Conservation (phyloP, 2,888 invertebrate genomes). For the Ochropacha duplaris region DNA sequence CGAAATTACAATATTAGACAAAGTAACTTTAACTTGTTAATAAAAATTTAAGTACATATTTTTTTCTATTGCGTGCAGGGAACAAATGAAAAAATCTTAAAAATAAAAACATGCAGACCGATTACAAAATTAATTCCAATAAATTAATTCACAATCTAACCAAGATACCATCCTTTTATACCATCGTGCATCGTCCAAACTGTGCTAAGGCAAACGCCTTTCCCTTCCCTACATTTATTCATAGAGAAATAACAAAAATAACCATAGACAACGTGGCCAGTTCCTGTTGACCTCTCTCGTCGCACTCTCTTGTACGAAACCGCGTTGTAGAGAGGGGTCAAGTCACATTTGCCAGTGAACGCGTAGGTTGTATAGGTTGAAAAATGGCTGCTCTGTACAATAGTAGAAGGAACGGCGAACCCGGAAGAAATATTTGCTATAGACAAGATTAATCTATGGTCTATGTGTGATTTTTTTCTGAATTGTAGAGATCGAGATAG, state of each 20-base stretch:
- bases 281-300: constrained; percentile 37
- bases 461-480: constrained; percentile 34
- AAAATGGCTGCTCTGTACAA: constrained; percentile 77
- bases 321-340: constrained; percentile 37
- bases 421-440: constrained; percentile 74
- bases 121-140: constrained; percentile 23
- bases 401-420: constrained; percentile 74
- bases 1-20: too few relatives aligned
- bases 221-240: constrained; percentile 80
- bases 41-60: background rate
- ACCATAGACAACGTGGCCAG: constrained; percentile 66
- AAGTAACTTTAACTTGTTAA: background rate
- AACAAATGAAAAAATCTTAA: background rate
- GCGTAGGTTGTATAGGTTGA: constrained; percentile 80
- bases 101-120: background rate
- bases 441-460: constrained; percentile 74
- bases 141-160: constrained; percentile 32
- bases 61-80: too few relatives aligned
- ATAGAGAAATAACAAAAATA: constrained; percentile 83
- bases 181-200: constrained; percentile 55
- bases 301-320: constrained; percentile 20
- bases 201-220: constrained; percentile 82
- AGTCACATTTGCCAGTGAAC: constrained; percentile 42
- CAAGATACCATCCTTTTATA: constrained; percentile 39
- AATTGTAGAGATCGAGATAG: constrained; percentile 7